Evolutionary conservation across 2,888 invertebrate genomes (phyloP).

Genomic region (Stenolophus ochropezus): DNA sequence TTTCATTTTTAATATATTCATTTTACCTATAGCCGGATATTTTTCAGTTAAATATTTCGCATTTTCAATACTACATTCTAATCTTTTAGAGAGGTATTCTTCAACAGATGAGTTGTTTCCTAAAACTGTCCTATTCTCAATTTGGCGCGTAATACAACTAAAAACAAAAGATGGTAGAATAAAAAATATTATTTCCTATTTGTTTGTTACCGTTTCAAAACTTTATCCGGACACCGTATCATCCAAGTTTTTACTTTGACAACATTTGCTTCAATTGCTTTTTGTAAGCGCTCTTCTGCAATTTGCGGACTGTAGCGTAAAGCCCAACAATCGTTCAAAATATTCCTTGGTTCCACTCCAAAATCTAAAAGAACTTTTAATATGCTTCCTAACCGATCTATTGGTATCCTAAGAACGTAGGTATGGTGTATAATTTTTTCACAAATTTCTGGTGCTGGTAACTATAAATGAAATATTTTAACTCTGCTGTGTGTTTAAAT

Average conservation of each 20-base stretch:
- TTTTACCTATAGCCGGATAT: slow-evolving; percentile 71
- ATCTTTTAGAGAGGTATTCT: slow-evolving; percentile 71
- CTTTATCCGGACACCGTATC: slow-evolving; percentile 70
- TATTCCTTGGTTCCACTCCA: slow-evolving; percentile 68
- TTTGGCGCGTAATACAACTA: slow-evolving; percentile 70
- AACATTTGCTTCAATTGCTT: slow-evolving; percentile 69
- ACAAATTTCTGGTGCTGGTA: slow-evolving; percentile 65
- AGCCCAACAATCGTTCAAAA: slow-evolving; percentile 72
- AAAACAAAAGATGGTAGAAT: slow-evolving; percentile 28
- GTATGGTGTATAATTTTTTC: slow-evolving; percentile 61
- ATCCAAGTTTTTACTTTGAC: slow-evolving; percentile 74
- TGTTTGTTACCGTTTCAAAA: slow-evolving; percentile 71
- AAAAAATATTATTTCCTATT: no score
- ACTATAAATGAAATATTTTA: slow-evolving; percentile 64
- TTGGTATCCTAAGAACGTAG: slow-evolving; percentile 63
- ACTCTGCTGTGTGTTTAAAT: not conserved
- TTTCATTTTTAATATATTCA: slow-evolving; percentile 71
- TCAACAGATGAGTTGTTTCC: slow-evolving; percentile 69
- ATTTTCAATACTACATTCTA: slow-evolving; percentile 69
- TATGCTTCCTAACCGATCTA: slow-evolving; percentile 61
- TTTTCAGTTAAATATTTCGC: slow-evolving; percentile 69
- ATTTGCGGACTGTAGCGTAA: slow-evolving; percentile 69
- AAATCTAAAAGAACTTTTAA: slow-evolving; percentile 65
- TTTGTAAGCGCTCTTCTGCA: slow-evolving; percentile 68
- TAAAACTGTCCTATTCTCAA: slow-evolving; percentile 70